Conservation (phyloP, 2,797 vertebrate genomes). For the Enteromius trimaculatus region DNA sequence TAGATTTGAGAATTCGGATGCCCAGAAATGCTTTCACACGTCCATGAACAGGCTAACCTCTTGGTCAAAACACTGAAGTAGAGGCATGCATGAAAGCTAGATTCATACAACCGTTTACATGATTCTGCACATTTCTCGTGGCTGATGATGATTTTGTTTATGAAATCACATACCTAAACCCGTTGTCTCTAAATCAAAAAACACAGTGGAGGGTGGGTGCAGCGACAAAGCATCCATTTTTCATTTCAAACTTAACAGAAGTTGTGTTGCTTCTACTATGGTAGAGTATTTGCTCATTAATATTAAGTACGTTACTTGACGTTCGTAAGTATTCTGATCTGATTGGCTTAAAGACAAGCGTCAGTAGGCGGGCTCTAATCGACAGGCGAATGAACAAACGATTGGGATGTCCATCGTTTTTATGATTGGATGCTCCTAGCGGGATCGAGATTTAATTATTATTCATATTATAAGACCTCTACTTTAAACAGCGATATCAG, state of each 20-base stretch:
- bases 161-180: slow-evolving; percentile 70
- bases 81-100: not conserved
- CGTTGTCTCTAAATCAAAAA: slow-evolving; percentile 81
- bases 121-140: not conserved
- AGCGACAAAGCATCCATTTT: not conserved
- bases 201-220: slow-evolving; percentile 60
- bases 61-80: not conserved
- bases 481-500: slow-evolving; percentile 18
- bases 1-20: not conserved
- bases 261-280: not conserved
- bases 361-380: not conserved
- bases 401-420: not conserved
- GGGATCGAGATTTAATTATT: not conserved
- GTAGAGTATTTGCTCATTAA: not conserved
- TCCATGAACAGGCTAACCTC: not conserved
- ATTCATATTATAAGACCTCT: not conserved
- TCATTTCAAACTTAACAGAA: not conserved
- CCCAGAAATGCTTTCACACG: not conserved
- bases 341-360: not conserved
- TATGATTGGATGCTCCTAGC: not conserved
- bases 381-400: not conserved
- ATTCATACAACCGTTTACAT: not conserved
- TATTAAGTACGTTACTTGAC: not conserved
- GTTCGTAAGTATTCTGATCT: not conserved
- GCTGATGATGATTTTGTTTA: not conserved